phyloP scores from a whole-genome alignment of 2,888 invertebrate species.

The Tachina fera region DNA sequence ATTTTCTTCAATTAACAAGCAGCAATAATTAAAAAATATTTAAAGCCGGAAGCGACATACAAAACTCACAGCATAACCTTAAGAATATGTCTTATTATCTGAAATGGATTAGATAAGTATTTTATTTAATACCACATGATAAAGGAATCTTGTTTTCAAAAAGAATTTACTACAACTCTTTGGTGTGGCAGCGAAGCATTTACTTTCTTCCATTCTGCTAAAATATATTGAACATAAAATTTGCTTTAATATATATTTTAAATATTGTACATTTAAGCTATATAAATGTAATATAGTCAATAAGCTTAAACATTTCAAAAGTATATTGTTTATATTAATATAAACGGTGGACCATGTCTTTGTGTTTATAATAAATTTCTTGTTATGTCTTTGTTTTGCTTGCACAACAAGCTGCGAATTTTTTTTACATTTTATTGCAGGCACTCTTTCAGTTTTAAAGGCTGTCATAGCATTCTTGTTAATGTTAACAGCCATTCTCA shows the following conservation, averaged over 20 bases:
- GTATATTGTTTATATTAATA: constrained; percentile 11
- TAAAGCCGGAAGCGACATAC: constrained; percentile 61
- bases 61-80: constrained; percentile 65
- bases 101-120: constrained; percentile 53
- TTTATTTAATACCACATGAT: constrained; percentile 12
- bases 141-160: constrained; percentile 5
- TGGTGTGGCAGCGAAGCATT: neutral
- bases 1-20: constrained; percentile 7
- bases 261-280: constrained; percentile 16
- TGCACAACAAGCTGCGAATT: neutral
- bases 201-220: constrained; percentile 1
- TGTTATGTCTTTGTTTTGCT: neutral
- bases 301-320: constrained; percentile 43
- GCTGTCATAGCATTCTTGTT: no score
- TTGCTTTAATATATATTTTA: constrained; percentile 34
- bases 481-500: neutral
- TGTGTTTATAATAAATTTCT: neutral
- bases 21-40: constrained; percentile 45
- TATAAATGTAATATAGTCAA: constrained; percentile 10
- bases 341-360: constrained; percentile 17
- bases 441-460: neutral
- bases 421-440: neutral
- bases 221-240: neutral
- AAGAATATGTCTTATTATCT: constrained; percentile 37
- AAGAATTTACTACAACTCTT: neutral